Conservation (phyloP, 2,888 invertebrate species). For the Andrena hattorfiana region DNA sequence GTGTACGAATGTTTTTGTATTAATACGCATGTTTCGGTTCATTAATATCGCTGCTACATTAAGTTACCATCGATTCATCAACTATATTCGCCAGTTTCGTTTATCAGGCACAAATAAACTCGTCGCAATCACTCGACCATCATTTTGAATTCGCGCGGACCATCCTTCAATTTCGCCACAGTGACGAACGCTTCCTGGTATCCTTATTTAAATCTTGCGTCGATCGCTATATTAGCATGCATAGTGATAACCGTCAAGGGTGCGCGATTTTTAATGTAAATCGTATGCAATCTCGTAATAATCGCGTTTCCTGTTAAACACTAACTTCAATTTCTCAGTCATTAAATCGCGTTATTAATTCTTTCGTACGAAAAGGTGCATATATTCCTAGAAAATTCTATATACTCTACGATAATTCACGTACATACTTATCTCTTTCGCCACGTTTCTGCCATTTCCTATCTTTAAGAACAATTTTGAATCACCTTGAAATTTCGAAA, state of each 20-base stretch:
- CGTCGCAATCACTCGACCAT: background rate
- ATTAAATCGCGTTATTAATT: too few species aligned
- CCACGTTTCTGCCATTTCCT: too few species aligned
- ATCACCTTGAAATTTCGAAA: background rate
- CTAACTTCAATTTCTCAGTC: background rate
- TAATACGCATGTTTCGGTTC: background rate
- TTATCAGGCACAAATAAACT: background rate
- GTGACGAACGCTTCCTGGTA: background rate
- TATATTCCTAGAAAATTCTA: background rate
- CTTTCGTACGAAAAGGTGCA: too few species aligned
- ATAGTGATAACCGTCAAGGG: background rate
- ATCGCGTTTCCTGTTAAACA: background rate
- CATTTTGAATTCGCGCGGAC: background rate
- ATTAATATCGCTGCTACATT: background rate
- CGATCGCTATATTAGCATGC: background rate
- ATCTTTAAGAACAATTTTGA: background rate
- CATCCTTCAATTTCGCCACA: too few species aligned
- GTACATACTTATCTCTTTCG: background rate
- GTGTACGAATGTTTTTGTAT: background rate
- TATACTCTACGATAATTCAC: background rate
- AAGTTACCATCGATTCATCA: too few species aligned
- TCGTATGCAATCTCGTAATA: background rate
- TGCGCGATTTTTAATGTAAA: background rate
- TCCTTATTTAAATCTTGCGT: background rate
- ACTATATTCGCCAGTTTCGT: background rate